phyloP scores from a whole-genome alignment of 2,888 invertebrate genomes.

The Monopis laevigella region DNA sequence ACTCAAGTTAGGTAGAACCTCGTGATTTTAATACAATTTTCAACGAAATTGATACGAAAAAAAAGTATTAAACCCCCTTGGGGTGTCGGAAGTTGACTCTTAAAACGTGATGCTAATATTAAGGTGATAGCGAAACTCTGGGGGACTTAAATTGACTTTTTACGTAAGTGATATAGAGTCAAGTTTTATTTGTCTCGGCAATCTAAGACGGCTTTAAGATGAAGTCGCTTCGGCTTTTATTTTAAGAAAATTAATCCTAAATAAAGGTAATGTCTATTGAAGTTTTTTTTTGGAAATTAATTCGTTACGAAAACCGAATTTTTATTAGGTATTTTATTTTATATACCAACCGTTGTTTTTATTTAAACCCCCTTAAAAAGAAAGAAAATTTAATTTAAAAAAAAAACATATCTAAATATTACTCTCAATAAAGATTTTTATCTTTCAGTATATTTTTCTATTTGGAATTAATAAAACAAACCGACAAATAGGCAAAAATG shows the following conservation, averaged over 20 bases:
- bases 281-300: too few relatives aligned
- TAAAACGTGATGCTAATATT: slow-evolving; percentile 27
- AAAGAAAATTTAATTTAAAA: too few relatives aligned
- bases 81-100: slow-evolving; percentile 15
- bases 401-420: too few relatives aligned
- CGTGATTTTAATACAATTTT: slow-evolving; percentile 30
- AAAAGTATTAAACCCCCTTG: slow-evolving; percentile 26
- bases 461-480: too few relatives aligned
- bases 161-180: slow-evolving; percentile 12
- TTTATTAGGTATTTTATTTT: too few relatives aligned
- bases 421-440: too few relatives aligned
- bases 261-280: too few relatives aligned
- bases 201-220: slow-evolving; percentile 1
- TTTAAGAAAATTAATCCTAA: too few relatives aligned
- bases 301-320: neutral
- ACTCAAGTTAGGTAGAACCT: slow-evolving; percentile 17
- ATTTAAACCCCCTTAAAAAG: too few relatives aligned
- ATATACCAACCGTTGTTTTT: too few relatives aligned
- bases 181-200: slow-evolving; percentile 5
- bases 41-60: slow-evolving; percentile 29
- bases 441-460: too few relatives aligned
- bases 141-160: slow-evolving; percentile 13
- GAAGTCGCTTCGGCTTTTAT: neutral
- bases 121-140: slow-evolving; percentile 15
- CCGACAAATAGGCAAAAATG: too few relatives aligned